Evolutionary conservation across 2,888 invertebrate species (phyloP), one percentile per base, ranked within the genome.

Genomic region (Scelioninae gen. 2): DNA sequence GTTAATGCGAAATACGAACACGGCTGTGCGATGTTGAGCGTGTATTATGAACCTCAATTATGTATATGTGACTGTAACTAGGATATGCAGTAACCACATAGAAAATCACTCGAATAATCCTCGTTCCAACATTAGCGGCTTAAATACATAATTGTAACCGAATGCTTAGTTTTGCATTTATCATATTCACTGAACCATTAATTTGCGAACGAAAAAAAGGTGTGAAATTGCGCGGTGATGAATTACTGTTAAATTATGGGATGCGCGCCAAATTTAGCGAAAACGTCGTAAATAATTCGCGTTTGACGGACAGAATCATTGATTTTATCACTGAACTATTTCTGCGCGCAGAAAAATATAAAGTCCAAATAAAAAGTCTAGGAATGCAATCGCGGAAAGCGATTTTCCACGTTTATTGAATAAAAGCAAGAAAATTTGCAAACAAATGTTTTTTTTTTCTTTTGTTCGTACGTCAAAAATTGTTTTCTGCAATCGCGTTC

Each of bases 1-100:
- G 69, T 69, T 69, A 69, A 69, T 61, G 61, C 19, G 69, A 60
- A 69, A 50, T 55, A 52, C 53, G 61, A 69, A 61, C 61, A 69
- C 39, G 61, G 43, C 53, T 53, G 46, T 18, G 46, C n/a, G 46
- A 46, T 39, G 69, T 22, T 60, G 39, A 69, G 39, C 37, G 68
- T 16, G 16, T 33, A 33, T 60, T 69, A 69, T 69, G 68, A 53
- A 53, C 60, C 53, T 48, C 22, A 45, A 46, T 60, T 53, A 69
- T 41, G 22, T 55, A 46, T 18, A 25, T 46, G 61, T 60, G 53
- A 48, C 46, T 41, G 48, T 39, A 55, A 69, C 39, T 55, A 22
- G 48, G 48, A 48, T 48, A 15, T 35, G 28, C 19, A 43, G 55
- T n/a, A 43, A 43, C 19, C 60, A 53, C 45, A 60, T 60, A 58